Evolutionary conservation across 2,888 invertebrate genomes (phyloP).

Genomic region (Drosophila robusta): DNA sequence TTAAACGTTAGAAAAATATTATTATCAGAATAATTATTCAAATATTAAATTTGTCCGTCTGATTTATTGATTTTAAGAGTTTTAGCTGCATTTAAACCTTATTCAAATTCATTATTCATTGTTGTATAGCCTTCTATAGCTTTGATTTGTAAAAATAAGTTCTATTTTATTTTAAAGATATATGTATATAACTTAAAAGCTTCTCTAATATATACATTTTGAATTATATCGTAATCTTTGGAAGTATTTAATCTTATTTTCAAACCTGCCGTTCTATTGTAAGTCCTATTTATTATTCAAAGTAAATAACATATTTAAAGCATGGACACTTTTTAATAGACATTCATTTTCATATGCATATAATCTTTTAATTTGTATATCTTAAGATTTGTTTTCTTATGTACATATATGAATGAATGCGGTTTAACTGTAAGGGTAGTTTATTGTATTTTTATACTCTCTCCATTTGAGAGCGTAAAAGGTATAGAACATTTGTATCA

Average conservation of each 20-base stretch:
- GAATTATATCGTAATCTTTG: not conserved
- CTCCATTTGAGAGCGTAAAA: not conserved
- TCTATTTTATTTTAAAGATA: no score
- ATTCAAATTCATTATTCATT: no score
- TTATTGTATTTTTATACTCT: not conserved
- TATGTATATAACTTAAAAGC: no score
- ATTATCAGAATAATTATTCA: no score
- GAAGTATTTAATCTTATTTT: not conserved
- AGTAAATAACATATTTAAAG: not conserved
- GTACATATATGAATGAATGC: no score
- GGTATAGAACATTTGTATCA: not conserved
- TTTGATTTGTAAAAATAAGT: no score
- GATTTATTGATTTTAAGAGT: no score
- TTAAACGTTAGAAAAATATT: no score
- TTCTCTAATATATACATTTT: no score
- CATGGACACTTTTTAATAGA: not conserved
- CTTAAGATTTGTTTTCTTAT: not conserved
- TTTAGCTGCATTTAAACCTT: no score
- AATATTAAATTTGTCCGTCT: no score
- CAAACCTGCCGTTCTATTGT: not conserved
- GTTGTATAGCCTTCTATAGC: no score
- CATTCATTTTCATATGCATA: not conserved
- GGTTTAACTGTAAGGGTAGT: not conserved
- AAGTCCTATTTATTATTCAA: not conserved
- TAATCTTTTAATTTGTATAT: not conserved